phyloP scores from a whole-genome alignment of 2,888 invertebrate species.

The Noctua pronuba region DNA sequence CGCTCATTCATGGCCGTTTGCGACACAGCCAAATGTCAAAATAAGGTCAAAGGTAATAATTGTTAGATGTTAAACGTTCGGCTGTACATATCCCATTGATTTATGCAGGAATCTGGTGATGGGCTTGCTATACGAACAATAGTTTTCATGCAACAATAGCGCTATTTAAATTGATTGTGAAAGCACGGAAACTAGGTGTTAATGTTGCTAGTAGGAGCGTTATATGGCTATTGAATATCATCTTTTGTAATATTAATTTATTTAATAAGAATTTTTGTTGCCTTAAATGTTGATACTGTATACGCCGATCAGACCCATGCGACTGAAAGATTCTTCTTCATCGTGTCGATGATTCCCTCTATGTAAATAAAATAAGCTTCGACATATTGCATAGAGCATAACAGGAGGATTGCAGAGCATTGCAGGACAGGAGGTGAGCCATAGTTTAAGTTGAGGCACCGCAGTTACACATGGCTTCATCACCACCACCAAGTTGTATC shows the following conservation, averaged over 20 bases:
- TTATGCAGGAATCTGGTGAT: constrained; percentile 85
- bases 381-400: no score
- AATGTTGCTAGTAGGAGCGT: constrained; percentile 26
- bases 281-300: neutral
- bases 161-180: constrained; percentile 54
- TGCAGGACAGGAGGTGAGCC: no score
- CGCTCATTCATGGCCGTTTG: constrained; percentile 83
- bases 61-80: constrained; percentile 75
- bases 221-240: neutral
- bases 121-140: constrained; percentile 71
- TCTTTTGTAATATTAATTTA: neutral
- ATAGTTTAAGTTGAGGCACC: no score
- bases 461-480: no score
- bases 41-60: constrained; percentile 90
- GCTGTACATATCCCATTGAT: constrained; percentile 73
- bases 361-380: no score
- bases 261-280: neutral
- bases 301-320: neutral
- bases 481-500: no score
- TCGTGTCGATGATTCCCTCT: no score
- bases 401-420: no score
- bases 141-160: constrained; percentile 55
- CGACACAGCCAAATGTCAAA: constrained; percentile 89
- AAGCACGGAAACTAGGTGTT: constrained; percentile 45
- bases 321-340: no score